A percentile compares a stretch with the other conserved stretches of the same genome.
Evolutionary conservation across 2,888 invertebrate species (phyloP).

Genomic region (Calameuta filiformis): DNA sequence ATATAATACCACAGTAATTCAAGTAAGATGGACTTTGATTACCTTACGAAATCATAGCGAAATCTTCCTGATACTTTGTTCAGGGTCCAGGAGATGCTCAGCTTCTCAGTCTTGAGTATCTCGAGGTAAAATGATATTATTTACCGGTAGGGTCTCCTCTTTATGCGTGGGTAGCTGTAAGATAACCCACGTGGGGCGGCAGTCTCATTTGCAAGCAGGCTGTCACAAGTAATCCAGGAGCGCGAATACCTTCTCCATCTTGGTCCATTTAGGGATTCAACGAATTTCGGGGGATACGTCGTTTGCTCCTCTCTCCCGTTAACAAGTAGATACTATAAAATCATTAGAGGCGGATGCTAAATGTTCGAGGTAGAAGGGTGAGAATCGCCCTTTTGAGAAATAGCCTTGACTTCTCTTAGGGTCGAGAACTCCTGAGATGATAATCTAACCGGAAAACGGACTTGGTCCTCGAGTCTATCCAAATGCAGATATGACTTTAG

Average conservation of each 20-base stretch:
- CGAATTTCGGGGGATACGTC: slow-evolving; percentile 16
- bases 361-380: background rate
- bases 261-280: slow-evolving; percentile 33
- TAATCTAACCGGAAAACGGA: background rate
- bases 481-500: background rate
- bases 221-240: background rate
- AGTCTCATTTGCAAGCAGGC: slow-evolving; percentile 29
- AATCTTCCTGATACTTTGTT: background rate
- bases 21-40: background rate
- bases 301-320: slow-evolving; percentile 18
- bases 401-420: background rate
- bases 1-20: no score
- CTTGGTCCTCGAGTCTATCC: background rate
- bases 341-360: slow-evolving; percentile 20
- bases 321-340: slow-evolving; percentile 31
- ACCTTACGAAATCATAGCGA: background rate
- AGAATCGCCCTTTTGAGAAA: background rate
- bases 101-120: background rate
- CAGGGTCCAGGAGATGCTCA: background rate
- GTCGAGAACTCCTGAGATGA: background rate
- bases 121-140: background rate
- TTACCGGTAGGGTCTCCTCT: background rate
- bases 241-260: slow-evolving; percentile 20
- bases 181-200: slow-evolving; percentile 17
- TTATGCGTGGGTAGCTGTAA: background rate